Evolutionary conservation across 2,888 invertebrate genomes (phyloP), one percentile per base, ranked within the genome.

Genomic region (Trissonchulus sp.): DNA sequence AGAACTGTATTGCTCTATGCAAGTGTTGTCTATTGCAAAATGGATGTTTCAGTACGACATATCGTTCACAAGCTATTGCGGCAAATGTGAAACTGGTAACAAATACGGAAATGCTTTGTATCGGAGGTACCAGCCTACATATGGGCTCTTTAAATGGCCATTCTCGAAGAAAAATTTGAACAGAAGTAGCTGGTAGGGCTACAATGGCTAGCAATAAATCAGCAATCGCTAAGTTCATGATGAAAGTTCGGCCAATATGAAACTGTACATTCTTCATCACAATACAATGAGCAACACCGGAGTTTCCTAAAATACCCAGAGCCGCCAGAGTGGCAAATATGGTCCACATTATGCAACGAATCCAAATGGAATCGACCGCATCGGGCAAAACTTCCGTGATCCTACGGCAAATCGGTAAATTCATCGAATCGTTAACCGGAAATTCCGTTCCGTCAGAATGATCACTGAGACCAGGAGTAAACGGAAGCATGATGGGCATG

Each of bases 71-170:
- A 35, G 83, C 83, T 62, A 83, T 83, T 28, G 82, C 80, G 2
- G 82, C 80, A 1, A 83, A 77, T 3, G 83, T 82, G 78, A 83
- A 83, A 71, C 81, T 81, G 34, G 82, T 81, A 28, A 83, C 81
- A 73, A 83, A 83, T 30, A 83, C 80, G 36, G 80, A 80, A 23
- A 81, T 81, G 71, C 82, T 82, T 81, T 83, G 75, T 71, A 81
- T 18, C 8, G 28, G 65, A 18, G 65, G 31, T 18, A 63, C 23
- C 23, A 48, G 48, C 8, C 48, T 8, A 48, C 48, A 48, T 8
- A 23, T 23, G 48, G 48, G 8, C 48, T 48, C 8, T 8, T 23
- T 23, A 23, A 48, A 48, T 15, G 23, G 48, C 48, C 48, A 48
- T 23, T 48, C 48, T 23, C 48, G 48, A 23, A 23, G 23, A 48